A percentile compares a stretch with the other conserved stretches of the same genome.
Evolutionary conservation across 2,797 vertebrate species (phyloP).

Genomic region (Melanotaenia nigrans): DNA sequence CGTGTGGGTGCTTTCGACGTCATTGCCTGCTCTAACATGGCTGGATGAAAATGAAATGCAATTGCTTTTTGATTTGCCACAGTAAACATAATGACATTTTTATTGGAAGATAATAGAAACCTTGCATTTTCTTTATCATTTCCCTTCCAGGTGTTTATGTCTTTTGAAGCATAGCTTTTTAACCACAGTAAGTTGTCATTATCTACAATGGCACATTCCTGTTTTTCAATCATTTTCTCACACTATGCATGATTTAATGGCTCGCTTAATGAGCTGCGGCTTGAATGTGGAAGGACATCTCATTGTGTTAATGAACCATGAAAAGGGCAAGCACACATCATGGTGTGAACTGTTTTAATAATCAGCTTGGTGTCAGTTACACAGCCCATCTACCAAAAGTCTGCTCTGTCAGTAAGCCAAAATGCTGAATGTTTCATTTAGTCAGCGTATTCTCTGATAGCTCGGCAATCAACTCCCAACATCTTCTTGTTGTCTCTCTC

Average conservation of each 20-base stretch:
- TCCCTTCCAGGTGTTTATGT: conserved; percentile 64
- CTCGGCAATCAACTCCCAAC: conserved; percentile 15
- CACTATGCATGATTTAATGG: conserved; percentile 81
- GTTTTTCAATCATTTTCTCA: conserved; percentile 74
- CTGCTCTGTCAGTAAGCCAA: conserved; percentile 62
- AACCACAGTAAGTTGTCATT: conserved; percentile 68
- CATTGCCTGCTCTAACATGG: conserved; percentile 33
- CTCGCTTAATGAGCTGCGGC: conserved; percentile 84
- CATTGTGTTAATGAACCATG: conserved; percentile 85
- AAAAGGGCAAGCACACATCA: conserved; percentile 83
- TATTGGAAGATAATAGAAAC: conserved; percentile 69
- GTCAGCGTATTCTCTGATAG: conserved; percentile 44
- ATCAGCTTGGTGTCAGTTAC: conserved; percentile 68
- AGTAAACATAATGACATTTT: conserved; percentile 72
- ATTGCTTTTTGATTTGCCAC: conserved; percentile 74
- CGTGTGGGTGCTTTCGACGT: conserved; percentile 33
- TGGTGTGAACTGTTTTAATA: conserved; percentile 76
- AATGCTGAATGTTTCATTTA: conserved; percentile 62
- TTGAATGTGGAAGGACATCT: conserved; percentile 80
- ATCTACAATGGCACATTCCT: conserved; percentile 68
- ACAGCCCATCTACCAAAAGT: conserved; percentile 57
- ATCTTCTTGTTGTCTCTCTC: conserved; percentile 19
- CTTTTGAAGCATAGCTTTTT: conserved; percentile 61
- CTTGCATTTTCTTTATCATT: conserved; percentile 69
- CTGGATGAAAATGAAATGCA: conserved; percentile 64